phyloP scores from a whole-genome alignment of 2,113 vertebrate genomes.

The Conger conger region DNA sequence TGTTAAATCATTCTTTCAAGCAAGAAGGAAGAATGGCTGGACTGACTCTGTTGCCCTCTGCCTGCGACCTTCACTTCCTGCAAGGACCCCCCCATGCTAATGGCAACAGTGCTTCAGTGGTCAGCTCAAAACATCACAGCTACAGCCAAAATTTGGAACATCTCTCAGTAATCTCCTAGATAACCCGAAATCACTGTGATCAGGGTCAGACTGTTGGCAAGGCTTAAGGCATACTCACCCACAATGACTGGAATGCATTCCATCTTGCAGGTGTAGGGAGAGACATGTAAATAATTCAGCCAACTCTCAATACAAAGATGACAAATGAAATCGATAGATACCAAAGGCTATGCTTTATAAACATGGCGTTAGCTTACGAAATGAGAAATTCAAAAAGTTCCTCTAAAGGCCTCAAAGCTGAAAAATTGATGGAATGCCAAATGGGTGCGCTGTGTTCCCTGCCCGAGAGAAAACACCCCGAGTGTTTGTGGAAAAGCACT shows the following conservation, averaged over 20 bases:
- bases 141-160: background rate
- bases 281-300: background rate
- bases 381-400: background rate
- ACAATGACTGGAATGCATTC: background rate
- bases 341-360: conserved; percentile 10
- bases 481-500: background rate
- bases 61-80: too few relatives aligned
- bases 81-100: background rate
- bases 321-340: background rate
- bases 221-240: background rate
- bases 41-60: too few relatives aligned
- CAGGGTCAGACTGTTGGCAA: background rate
- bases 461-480: background rate
- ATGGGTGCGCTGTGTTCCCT: background rate
- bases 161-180: background rate
- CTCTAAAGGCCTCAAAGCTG: background rate
- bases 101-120: background rate
- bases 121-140: background rate
- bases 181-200: background rate
- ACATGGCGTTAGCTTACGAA: background rate
- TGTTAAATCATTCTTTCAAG: too few relatives aligned
- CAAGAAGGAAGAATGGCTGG: too few relatives aligned
- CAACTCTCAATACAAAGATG: background rate
- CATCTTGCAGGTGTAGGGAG: background rate
- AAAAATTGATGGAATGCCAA: background rate